Conservation (phyloP, 2,888 invertebrate genomes). For the Caenorhabditis drosophilae region DNA sequence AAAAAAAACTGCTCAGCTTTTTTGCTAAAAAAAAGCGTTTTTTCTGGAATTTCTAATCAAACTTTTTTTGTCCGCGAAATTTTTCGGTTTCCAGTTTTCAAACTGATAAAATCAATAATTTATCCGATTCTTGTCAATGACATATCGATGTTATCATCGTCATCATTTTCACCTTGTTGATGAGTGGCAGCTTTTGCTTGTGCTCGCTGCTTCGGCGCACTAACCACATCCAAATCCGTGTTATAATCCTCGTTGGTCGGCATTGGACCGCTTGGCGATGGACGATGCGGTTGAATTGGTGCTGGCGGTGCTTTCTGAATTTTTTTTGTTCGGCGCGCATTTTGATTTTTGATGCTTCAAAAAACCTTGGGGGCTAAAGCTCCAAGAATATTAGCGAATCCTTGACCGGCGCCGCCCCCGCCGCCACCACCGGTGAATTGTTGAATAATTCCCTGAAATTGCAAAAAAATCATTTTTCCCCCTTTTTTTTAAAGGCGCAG, state of each 20-base stretch:
- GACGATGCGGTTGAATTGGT: conserved; percentile 5
- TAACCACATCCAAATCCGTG: conserved; percentile 14
- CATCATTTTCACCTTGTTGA: conserved; percentile 40
- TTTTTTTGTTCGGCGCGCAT: no score
- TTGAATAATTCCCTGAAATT: conserved; percentile 44
- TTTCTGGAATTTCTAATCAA: no score
- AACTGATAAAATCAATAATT: no score
- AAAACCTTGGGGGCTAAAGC: conserved; percentile 5
- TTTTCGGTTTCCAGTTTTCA: no score
- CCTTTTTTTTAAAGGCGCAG: no score
- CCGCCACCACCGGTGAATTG: conserved; percentile 49
- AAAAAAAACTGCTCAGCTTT: no score
- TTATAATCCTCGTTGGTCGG: conserved; percentile 37
- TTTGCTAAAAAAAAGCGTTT: no score
- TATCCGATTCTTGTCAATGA: conserved; percentile 30
- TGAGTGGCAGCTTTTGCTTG: conserved; percentile 6
- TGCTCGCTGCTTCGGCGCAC: conserved; percentile 12
- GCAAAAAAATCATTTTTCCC: conserved; percentile 12
- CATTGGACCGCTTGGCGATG: conserved; percentile 5
- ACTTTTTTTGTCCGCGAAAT: no score
- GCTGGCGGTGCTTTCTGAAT: conserved; percentile 28
- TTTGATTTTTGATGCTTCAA: not conserved
- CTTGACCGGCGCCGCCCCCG: conserved; percentile 40
- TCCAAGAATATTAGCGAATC: conserved; percentile 16
- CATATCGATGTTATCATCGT: conserved; percentile 38